Evolutionary conservation across 2,888 invertebrate species (phyloP), one percentile per base, ranked within the genome.

Genomic region (Geophilus truncorum): DNA sequence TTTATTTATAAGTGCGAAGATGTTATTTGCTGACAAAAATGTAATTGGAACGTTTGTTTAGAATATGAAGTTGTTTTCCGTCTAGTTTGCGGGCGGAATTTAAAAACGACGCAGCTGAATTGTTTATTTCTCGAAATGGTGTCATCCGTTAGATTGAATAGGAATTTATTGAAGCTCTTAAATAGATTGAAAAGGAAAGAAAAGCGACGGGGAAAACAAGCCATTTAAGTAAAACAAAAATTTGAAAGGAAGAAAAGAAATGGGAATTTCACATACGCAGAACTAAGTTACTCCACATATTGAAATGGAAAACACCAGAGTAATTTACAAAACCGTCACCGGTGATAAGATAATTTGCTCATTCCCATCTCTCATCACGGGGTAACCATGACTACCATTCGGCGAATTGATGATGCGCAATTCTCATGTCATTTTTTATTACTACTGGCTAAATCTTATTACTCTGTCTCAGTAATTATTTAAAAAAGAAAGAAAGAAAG

Each of bases 401-500:
- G n/a, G 70, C 28, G 70, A 70, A 70, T 70, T 70, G 70, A 70
- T 70, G 70, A 28, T 70, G 12, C 25, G 21, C 23, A 70, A 23
- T 70, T 70, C 70, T 70, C 70, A 28, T 70, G 70, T 70, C 70
- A 28, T 70, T 70, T 70, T 4, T 70, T 70, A 45, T 70, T 70
- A 70, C 70, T 28, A 70, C 70, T 70, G 25, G 70, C 70, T 70
- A 70, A 70, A 70, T 70, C 70, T 70, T 70, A 70, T 70, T 70
- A 70, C 70, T 70, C 28, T 2, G 70, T 70, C 25, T 23, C 10
- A 70, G 25, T 70, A 70, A 70, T 70, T 70, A 70, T 70, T 70
- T 18, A 15, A 40, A 12, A 12, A 12, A 40, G 2, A 40, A 40
- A 40, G 15, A 18, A 51, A 51, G 18, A 51, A 51, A 45, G 15